Conservation (phyloP, 1,140 invertebrate genomes). For the Magallana angulata region DNA sequence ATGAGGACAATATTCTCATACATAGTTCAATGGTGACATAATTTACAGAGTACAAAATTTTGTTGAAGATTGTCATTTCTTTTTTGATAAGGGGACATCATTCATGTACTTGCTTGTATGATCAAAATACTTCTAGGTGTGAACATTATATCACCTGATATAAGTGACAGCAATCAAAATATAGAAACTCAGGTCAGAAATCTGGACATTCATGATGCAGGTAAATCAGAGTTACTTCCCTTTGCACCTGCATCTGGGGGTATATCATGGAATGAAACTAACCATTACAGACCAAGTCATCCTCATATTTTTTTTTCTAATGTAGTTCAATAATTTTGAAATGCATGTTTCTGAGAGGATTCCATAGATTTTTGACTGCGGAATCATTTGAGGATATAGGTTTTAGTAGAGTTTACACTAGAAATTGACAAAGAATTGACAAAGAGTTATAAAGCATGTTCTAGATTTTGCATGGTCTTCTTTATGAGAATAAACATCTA, state of each 20-base stretch:
- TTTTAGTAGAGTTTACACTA: no score
- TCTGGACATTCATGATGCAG: conserved; percentile 20
- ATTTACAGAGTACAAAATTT: no score
- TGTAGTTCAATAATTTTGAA: neutral
- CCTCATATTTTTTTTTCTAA: neutral
- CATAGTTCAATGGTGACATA: no score
- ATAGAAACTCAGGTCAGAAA: conserved; percentile 11
- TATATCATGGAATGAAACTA: no score
- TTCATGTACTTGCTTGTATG: neutral
- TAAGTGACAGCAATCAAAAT: conserved; percentile 16
- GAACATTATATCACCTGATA: neutral
- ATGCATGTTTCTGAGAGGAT: neutral
- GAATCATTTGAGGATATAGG: neutral
- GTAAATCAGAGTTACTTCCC: conserved; percentile 8
- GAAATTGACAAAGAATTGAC: neutral
- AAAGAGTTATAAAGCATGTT: neutral
- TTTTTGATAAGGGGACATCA: conserved; percentile 10
- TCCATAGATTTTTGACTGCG: neutral
- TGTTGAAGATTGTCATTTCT: no score
- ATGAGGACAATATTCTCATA: no score
- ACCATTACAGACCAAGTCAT: no score
- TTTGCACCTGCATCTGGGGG: conserved; percentile 14
- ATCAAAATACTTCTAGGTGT: no score
- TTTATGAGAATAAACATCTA: neutral
- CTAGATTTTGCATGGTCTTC: neutral